Evolutionary conservation across 1,140 invertebrate genomes (phyloP), one percentile per base, ranked within the genome.

Genomic region (Atta colombica): DNA sequence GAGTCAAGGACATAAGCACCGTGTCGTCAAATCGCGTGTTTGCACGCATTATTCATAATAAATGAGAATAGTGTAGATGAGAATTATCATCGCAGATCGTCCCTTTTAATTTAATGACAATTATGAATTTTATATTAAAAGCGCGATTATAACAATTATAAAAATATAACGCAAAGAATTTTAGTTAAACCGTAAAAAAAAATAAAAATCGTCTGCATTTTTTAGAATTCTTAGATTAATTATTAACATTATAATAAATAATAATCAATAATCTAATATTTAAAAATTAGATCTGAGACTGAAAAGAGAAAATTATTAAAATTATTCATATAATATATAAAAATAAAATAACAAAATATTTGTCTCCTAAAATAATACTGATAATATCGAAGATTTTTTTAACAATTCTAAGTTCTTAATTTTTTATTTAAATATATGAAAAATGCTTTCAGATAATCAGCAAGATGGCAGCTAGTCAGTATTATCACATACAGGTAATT

Each of bases 401-500:
- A 69, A 69, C 4, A 49, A 49, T 69, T 3, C 21, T 49, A 25
- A 5, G 45, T 39, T 39, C 0, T 25, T 18, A 61, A 61, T 45
- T 25, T 53, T 16, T 5, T n/a, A 69, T 35, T 55, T 71, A 14
- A 39, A 18, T 74, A 51, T 49, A 28, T 61, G 2, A 35, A 72
- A 60, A 63, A 61, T 84, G 39, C 6, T 90, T 80, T 18, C 51
- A 89, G 86, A 71, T 72, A 77, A 74, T 39, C 39, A 53, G 53
- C 66, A 89, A 69, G 28, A 94, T 94, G 92, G 86, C 92, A 53
- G 87, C 90, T 45, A 89, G 69, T 31, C 89, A 94, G 28, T 94
- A 94, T 72, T 93, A 93, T 39, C 92, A 93, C 45, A 86, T 93
- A 18, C 93, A 94, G 92, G 93, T 94, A 90, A 90, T 66, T 89